Evolutionary conservation across 1,140 invertebrate species (phyloP).

Genomic region (Epicauta chinensis): DNA sequence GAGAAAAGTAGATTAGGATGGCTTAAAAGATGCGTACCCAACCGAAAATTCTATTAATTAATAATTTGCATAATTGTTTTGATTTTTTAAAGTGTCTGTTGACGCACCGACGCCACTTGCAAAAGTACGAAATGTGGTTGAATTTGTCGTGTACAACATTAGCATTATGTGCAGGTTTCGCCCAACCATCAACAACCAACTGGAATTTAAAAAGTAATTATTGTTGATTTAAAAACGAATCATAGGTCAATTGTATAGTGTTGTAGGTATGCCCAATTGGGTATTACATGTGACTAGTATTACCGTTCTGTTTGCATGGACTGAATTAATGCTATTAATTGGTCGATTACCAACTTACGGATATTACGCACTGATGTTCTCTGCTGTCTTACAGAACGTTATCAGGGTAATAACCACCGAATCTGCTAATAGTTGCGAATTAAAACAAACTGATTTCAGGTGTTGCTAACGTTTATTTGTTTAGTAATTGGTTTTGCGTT

Average conservation of each 20-base stretch:
- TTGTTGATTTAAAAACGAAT: background rate
- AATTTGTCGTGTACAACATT: constrained; percentile 30
- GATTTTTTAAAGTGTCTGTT: constrained; percentile 21
- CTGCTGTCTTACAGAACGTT: constrained; percentile 46
- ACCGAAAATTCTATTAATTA: background rate
- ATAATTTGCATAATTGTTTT: background rate
- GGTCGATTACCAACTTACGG: constrained; percentile 47
- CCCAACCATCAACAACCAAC: background rate
- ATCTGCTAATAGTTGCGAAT: too few species aligned
- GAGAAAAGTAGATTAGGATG: background rate
- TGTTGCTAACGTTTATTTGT: constrained; percentile 47
- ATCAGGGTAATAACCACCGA: constrained; percentile 38
- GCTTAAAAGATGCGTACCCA: background rate
- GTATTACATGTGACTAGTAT: constrained; percentile 42
- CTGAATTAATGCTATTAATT: constrained; percentile 49
- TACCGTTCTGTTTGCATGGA: constrained; percentile 48
- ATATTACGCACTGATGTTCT: constrained; percentile 50
- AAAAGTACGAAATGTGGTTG: constrained; percentile 38
- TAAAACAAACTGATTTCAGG: constrained; percentile 30
- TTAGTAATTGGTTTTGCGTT: constrained; percentile 52
- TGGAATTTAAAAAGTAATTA: background rate
- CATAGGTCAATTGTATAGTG: too few species aligned
- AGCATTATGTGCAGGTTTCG: constrained; percentile 25
- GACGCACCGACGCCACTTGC: constrained; percentile 29
- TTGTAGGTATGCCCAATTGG: constrained; percentile 33